Evolutionary conservation across 2,113 vertebrate genomes (phyloP).

Genomic region (Oryzias javanicus): DNA sequence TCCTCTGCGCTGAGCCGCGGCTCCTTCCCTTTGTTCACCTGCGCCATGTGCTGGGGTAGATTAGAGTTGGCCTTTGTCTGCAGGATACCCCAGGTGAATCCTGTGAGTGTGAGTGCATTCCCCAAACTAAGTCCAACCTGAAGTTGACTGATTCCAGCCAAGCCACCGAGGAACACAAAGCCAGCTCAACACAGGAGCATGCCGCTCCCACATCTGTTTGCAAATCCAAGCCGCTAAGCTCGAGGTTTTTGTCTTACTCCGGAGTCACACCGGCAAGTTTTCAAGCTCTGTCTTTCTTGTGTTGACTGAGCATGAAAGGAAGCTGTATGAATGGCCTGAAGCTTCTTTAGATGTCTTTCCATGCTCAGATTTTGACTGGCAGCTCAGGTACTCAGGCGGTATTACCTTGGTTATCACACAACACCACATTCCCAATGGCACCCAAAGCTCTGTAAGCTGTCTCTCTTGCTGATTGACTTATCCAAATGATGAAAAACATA

Average conservation of each 20-base stretch:
- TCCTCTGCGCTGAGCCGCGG: constrained; percentile 26
- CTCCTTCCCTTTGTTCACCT: constrained; percentile 50
- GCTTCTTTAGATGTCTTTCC: constrained; percentile 33
- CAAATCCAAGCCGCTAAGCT: constrained; percentile 46
- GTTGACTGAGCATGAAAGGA: constrained; percentile 30
- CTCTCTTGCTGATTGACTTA: constrained; percentile 44
- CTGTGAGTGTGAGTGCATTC: constrained; percentile 23
- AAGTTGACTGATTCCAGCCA: constrained; percentile 39
- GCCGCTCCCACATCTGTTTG: constrained; percentile 29
- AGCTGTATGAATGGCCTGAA: constrained; percentile 31
- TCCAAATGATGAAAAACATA: too few relatives aligned
- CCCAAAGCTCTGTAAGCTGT: constrained; percentile 53
- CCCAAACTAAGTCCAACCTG: constrained; percentile 25
- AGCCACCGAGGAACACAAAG: constrained; percentile 44
- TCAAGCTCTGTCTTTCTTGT: constrained; percentile 25
- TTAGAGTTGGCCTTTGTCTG: constrained; percentile 51
- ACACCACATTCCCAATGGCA: constrained; percentile 43
- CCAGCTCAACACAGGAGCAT: constrained; percentile 29
- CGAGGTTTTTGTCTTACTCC: constrained; percentile 42
- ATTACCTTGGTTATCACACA: constrained; percentile 58
- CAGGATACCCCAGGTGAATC: constrained; percentile 33
- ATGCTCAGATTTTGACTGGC: constrained; percentile 58
- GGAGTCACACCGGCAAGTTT: constrained; percentile 36
- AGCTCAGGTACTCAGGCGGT: constrained; percentile 37
- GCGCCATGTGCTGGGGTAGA: constrained; percentile 56